phyloP scores from a whole-genome alignment of 2,113 vertebrate species.

The Acanthisitta chloris region DNA sequence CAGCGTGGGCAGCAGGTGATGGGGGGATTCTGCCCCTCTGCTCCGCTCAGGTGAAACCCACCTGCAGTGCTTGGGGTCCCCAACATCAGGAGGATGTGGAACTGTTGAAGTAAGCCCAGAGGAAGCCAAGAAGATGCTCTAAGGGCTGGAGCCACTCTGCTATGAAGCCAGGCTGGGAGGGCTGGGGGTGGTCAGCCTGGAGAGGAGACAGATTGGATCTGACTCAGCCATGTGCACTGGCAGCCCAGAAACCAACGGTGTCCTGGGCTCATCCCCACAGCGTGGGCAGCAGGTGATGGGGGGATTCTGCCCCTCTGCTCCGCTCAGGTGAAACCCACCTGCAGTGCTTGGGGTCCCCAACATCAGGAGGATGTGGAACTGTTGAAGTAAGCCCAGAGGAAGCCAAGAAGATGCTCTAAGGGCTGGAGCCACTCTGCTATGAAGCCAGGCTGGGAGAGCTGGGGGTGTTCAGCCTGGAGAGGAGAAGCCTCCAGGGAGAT shows the following conservation, averaged over 20 bases:
- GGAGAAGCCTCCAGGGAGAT: neutral
- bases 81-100: neutral
- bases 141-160: neutral
- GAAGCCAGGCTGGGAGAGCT: neutral
- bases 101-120: neutral
- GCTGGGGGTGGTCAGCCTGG: neutral
- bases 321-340: neutral
- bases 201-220: no score
- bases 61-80: neutral
- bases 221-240: no score
- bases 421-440: neutral
- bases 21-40: neutral
- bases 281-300: no score
- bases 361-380: neutral
- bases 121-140: accelerated
- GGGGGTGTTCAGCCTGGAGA: neutral
- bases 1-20: neutral
- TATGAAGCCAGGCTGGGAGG: neutral
- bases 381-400: neutral
- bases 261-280: no score
- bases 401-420: accelerated
- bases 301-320: no score
- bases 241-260: no score
- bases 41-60: neutral
- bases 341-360: neutral